Base-by-base conservation (phyloP, 2,888 invertebrate species). In the Cosmorhoe ocellata region DNA sequence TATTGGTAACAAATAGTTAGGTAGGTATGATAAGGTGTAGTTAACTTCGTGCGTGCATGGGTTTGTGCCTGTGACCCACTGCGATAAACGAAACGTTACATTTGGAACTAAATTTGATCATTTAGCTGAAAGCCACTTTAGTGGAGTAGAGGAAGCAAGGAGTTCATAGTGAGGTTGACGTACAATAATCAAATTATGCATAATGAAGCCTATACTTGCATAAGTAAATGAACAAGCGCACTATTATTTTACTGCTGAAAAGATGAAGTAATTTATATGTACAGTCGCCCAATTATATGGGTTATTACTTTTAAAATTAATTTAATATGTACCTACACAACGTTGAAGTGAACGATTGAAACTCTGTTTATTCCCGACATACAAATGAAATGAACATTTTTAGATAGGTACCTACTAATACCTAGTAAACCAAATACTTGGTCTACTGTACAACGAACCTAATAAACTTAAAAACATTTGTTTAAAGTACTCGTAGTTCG, bases 1-100 rank as follows among this genome's bases (percentile, higher is more conserved):
- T 80, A 87, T 73, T 83, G 78, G 73, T 85, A 83, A 85, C 72
- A 80, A 77, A 82, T 87, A 88, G 84, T 79, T 86, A 87, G 86
- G 82, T 86, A 87, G 85, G 72, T 83, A 82, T 76, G 74, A 67
- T 86, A 86, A 84, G 84, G 73, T 73, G 83, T 86, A 87, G 83
- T 70, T 70, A 74, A 69, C 69, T 80, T 76, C 77, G 78, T 77
- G 80, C 79, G 82, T 80, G 84, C 74, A 74, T 72, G 81, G 73
- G 55, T 44, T 39, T 51, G 57, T 31, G 56, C 47, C 39, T 39
- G 39, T 45, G 48, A 31, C 41, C 45, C 48, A 42, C 30, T 39
- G 40, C 40, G 36, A 34, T 41, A 31, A 40, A 41, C 22, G 44
- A 41, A 44, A 41, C 33, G 38, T 51, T 33, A 46, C 31, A 26